Base-by-base conservation (phyloP, 1,140 invertebrate species). In the Drosophila lacertosa region DNA sequence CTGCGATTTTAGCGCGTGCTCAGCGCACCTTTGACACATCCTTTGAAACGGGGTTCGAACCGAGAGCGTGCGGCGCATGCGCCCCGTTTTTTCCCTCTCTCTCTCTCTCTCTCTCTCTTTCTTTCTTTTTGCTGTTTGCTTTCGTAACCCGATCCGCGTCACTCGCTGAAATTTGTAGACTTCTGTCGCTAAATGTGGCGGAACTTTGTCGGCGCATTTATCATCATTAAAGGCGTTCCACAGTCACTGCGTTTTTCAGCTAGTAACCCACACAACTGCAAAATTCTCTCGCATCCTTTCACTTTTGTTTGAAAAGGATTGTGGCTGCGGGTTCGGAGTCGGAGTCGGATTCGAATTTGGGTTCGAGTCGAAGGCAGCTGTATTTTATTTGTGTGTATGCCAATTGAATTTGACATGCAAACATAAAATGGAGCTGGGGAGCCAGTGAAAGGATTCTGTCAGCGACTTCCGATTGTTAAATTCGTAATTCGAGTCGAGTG, bases 331-430 rank as follows among this genome's bases (percentile, higher is more conserved):
- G 73, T 64, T 54, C 47, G 24, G n/a, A n/a, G n/a, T n/a, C n/a
- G n/a, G n/a, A n/a, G n/a, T n/a, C n/a, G n/a, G n/a, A n/a, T n/a
- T n/a, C n/a, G n/a, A n/a, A n/a, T n/a, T n/a, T n/a, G n/a, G n/a
- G n/a, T n/a, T n/a, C n/a, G n/a, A n/a, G n/a, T n/a, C n/a, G n/a
- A n/a, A n/a, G n/a, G 42, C 82, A 88, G 82, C 82, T 88, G 83
- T 32, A 44, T 59, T 74, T 44, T 88, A 59, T 88, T 88, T 89
- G 82, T 89, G 73, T 89, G 74, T 77, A 86, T n/a, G n/a, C n/a
- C n/a, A 89, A 89, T 82, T 78, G 39, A 82, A 89, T 89, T 88
- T 88, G 82, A 88, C 82, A 88, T 88, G 82, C 83, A 88, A 88
- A 88, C 82, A 88, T n/a, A n/a, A n/a, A n/a, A n/a, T 77, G 47